phyloP scores from a whole-genome alignment of 2,888 invertebrate species.

The Drosophila niveifrons region DNA sequence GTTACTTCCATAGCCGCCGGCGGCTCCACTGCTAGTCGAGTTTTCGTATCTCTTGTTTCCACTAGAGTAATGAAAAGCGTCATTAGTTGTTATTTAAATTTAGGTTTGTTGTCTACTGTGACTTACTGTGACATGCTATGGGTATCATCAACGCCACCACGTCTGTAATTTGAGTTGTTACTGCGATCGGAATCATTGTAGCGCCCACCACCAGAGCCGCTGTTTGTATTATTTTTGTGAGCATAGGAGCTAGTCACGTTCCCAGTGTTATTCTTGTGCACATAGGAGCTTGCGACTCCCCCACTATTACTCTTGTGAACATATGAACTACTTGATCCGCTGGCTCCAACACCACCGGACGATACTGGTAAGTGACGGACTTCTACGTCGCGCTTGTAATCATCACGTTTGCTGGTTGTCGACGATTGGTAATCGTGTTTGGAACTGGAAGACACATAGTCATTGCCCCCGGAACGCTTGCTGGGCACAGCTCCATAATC shows the following conservation, averaged over 20 bases:
- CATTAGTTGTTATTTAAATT: background rate
- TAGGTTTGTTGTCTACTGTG: background rate
- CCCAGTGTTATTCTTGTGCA: constrained; percentile 61
- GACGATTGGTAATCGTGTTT: constrained; percentile 79
- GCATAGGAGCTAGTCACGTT: constrained; percentile 68
- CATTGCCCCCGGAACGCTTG: constrained; percentile 77
- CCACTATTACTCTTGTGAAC: constrained; percentile 57
- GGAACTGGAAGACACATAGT: constrained; percentile 73
- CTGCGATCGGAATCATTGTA: constrained; percentile 79
- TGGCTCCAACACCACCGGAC: constrained; percentile 52
- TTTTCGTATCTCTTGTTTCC: constrained; percentile 84
- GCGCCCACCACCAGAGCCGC: constrained; percentile 65
- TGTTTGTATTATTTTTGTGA: constrained; percentile 63
- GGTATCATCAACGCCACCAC: constrained; percentile 72
- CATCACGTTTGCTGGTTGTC: constrained; percentile 80
- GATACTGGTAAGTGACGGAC: constrained; percentile 81
- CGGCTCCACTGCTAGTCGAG: constrained; percentile 68
- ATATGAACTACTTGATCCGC: constrained; percentile 72
- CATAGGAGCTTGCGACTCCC: constrained; percentile 69
- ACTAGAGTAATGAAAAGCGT: constrained; percentile 12
- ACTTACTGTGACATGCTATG: constrained; percentile 66
- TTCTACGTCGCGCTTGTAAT: constrained; percentile 84
- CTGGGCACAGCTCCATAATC: constrained; percentile 76
- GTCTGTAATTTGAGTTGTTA: constrained; percentile 74
- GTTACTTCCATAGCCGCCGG: constrained; percentile 69